These are phyloP conservation scores for Macrophya alboannulata DNA, from an alignment of 2,888 invertebrate genomes.

Conservation along the genomic window DNA sequence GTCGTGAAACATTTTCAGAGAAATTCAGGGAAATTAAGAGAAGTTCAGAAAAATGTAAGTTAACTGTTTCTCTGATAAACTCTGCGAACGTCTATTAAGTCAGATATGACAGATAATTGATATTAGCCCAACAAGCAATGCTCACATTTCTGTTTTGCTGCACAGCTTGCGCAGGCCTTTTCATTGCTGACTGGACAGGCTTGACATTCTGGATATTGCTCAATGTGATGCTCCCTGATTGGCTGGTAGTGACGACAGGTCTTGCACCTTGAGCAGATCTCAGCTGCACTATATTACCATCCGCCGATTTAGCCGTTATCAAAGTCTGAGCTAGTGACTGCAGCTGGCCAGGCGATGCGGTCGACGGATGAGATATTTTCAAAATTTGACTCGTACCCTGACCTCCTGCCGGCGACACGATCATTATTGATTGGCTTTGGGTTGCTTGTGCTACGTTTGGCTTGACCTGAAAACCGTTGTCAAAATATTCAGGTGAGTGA, in stretches of 20 bases:
- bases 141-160: slow-evolving; percentile 77
- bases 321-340: slow-evolving; percentile 78
- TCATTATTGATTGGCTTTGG: slow-evolving; percentile 78
- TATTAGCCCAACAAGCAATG: too few species aligned
- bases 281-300: slow-evolving; percentile 78
- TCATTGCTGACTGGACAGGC: slow-evolving; percentile 71
- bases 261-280: slow-evolving; percentile 73
- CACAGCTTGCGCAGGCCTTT: slow-evolving; percentile 80
- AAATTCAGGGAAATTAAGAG: too few species aligned
- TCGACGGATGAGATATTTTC: slow-evolving; percentile 78
- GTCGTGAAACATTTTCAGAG: too few species aligned
- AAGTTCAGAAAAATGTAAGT: too few species aligned
- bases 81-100: background rate
- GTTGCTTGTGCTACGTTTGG: slow-evolving; percentile 70
- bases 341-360: slow-evolving; percentile 76
- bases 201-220: slow-evolving; percentile 75
- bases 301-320: slow-evolving; percentile 78
- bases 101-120: too few species aligned
- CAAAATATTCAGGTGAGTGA: background rate
- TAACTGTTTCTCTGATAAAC: too few species aligned
- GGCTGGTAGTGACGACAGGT: slow-evolving; percentile 73
- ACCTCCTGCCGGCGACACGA: slow-evolving; percentile 77
- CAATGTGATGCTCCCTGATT: slow-evolving; percentile 73
- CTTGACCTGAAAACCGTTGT: slow-evolving; percentile 69
- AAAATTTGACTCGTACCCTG: slow-evolving; percentile 78